phyloP scores from a whole-genome alignment of 2,888 invertebrate genomes.

The Chloroclystis v-ata region DNA sequence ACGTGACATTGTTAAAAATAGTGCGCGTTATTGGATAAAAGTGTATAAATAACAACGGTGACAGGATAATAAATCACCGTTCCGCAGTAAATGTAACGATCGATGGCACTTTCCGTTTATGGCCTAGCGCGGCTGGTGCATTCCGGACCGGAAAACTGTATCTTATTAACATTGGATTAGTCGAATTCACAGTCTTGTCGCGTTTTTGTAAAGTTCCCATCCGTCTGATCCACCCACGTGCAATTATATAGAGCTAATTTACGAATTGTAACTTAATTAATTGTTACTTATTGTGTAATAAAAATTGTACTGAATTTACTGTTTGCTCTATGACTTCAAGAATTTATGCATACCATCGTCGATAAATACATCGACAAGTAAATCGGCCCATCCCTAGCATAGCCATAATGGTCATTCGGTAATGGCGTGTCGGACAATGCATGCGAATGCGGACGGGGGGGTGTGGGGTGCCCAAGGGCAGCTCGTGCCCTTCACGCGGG shows the following conservation, averaged over 20 bases:
- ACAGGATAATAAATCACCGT: conserved; percentile 20
- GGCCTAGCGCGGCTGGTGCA: conserved; percentile 10
- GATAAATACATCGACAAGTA: conserved; percentile 20
- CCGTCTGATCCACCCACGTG: not conserved
- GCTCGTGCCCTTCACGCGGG: conserved; percentile 70
- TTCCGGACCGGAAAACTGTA: conserved; percentile 12
- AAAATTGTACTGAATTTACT: too few relatives aligned
- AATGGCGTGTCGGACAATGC: conserved; percentile 67
- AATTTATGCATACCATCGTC: not conserved
- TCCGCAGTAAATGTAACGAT: conserved; percentile 19
- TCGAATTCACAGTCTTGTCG: conserved; percentile 1
- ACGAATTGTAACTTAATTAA: not conserved
- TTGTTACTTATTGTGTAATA: too few relatives aligned
- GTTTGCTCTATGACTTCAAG: too few relatives aligned
- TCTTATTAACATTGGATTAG: conserved; percentile 6
- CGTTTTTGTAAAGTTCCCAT: not conserved
- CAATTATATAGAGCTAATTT: not conserved
- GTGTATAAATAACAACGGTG: conserved; percentile 19
- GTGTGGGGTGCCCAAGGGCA: conserved; percentile 56
- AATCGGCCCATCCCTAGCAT: conserved; percentile 35
- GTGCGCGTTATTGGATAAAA: conserved; percentile 28
- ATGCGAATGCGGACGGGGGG: conserved; percentile 50
- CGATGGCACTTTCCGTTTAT: conserved; percentile 18
- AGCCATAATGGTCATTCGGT: conserved; percentile 57
- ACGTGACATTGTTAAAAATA: conserved; percentile 27